Evolutionary conservation across 53 echinoderm and acorn worm species (phyloP).

Genomic region (Crossaster papposus): DNA sequence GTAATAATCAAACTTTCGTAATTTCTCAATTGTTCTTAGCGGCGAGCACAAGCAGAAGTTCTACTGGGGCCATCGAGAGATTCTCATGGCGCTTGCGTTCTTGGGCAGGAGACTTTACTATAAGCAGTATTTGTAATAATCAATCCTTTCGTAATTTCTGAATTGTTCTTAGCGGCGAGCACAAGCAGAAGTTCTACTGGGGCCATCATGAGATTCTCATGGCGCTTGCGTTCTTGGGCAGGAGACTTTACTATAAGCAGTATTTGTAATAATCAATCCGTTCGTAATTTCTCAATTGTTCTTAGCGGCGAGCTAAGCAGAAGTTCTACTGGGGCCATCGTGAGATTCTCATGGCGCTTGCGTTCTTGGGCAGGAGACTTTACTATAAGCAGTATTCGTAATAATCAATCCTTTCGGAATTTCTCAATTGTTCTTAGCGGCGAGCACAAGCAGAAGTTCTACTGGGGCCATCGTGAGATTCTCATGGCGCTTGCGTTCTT

Average conservation of each 20-base stretch:
- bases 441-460: slow-evolving; percentile 99
- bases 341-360: slow-evolving; percentile 80
- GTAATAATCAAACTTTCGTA: not conserved
- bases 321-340: slow-evolving; percentile 99
- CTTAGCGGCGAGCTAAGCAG: slow-evolving; percentile 95
- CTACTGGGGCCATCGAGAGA: slow-evolving; percentile 99
- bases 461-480: slow-evolving; percentile 98
- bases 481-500: slow-evolving; percentile 46
- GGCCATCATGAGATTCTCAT: slow-evolving; percentile 93
- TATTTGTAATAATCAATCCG: not conserved
- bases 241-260: too few relatives aligned
- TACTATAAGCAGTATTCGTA: too few relatives aligned
- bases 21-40: slow-evolving; percentile 30
- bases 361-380: not conserved
- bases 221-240: too few relatives aligned
- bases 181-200: slow-evolving; percentile 99
- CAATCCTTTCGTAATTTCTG: not conserved
- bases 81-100: slow-evolving; percentile 58
- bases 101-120: not conserved
- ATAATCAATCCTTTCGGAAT: not conserved
- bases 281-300: not conserved
- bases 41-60: slow-evolving; percentile 99
- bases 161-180: slow-evolving; percentile 76
- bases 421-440: slow-evolving; percentile 59
- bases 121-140: too few relatives aligned